Conservation (phyloP, 2,888 invertebrate genomes). For the Spodoptera exigua region DNA sequence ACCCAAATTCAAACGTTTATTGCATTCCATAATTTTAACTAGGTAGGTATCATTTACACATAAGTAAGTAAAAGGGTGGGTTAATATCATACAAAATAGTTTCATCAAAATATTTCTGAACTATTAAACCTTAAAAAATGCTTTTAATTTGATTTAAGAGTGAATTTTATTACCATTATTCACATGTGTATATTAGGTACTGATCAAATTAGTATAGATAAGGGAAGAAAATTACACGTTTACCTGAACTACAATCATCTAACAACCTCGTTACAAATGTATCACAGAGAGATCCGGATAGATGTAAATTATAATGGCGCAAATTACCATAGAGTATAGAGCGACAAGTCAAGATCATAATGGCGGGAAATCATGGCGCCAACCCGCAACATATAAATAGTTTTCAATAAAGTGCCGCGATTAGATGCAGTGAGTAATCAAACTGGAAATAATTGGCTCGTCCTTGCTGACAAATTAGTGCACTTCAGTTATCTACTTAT, state of each 20-base stretch:
- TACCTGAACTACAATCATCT: slow-evolving; percentile 17
- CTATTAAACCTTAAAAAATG: no score
- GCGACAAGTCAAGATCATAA: slow-evolving; percentile 55
- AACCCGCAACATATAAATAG: slow-evolving; percentile 52
- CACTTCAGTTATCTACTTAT: slow-evolving; percentile 26
- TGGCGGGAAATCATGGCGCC: slow-evolving; percentile 59
- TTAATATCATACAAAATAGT: no score
- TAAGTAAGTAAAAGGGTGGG: no score
- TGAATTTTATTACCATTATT: no score
- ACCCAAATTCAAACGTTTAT: no score
- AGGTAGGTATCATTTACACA: no score
- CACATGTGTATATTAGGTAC: no score
- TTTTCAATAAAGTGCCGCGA: slow-evolving; percentile 53
- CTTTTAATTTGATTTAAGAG: no score
- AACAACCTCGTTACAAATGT: slow-evolving; percentile 30
- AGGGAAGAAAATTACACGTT: slow-evolving; percentile 2
- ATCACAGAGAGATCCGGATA: slow-evolving; percentile 35
- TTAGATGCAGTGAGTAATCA: slow-evolving; percentile 55
- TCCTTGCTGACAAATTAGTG: slow-evolving; percentile 57
- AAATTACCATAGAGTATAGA: slow-evolving; percentile 44
- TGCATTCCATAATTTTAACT: no score
- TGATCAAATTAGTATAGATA: no score
- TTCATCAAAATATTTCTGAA: no score
- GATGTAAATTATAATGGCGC: slow-evolving; percentile 23
- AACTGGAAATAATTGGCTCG: slow-evolving; percentile 59